A percentile compares a stretch with the other conserved stretches of the same genome.
Evolutionary conservation across 2,113 vertebrate species (phyloP).

Genomic region (Malurus elegans): DNA sequence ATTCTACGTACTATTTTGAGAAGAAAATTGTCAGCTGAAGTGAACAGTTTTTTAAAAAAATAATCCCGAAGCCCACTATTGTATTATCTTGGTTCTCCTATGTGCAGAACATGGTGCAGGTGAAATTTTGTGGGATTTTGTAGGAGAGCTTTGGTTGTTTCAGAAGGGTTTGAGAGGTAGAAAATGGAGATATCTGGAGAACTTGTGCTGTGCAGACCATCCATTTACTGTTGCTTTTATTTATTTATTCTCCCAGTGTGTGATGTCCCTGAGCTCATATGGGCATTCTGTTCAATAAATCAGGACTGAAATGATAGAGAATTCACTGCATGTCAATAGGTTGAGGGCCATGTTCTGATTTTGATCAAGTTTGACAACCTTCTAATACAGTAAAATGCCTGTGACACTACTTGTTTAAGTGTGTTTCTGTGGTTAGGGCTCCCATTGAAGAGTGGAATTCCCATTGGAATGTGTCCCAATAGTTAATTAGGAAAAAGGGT

Average conservation of each 20-base stretch:
- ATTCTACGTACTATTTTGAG: slow-evolving; percentile 14
- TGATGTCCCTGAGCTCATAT: background rate
- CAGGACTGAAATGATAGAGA: background rate
- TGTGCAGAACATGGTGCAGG: background rate
- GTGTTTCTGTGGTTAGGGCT: background rate
- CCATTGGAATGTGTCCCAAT: background rate
- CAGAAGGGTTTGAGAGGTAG: background rate
- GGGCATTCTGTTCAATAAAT: background rate
- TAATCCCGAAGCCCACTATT: background rate
- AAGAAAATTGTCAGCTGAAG: slow-evolving; percentile 7
- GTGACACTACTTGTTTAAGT: background rate
- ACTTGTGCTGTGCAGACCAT: background rate
- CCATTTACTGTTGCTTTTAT: background rate
- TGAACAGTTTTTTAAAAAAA: background rate
- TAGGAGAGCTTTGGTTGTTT: background rate
- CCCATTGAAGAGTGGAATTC: background rate
- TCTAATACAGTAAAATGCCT: background rate
- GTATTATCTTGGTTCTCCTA: background rate
- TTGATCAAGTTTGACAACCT: background rate
- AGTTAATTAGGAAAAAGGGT: background rate
- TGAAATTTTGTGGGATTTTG: background rate
- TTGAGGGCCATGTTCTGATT: background rate
- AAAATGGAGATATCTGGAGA: background rate
- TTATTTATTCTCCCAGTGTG: background rate
- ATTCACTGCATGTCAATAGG: background rate